These are phyloP conservation scores for Aphidius ervi DNA, from an alignment of 1,140 invertebrate species.

Conservation along the genomic window DNA sequence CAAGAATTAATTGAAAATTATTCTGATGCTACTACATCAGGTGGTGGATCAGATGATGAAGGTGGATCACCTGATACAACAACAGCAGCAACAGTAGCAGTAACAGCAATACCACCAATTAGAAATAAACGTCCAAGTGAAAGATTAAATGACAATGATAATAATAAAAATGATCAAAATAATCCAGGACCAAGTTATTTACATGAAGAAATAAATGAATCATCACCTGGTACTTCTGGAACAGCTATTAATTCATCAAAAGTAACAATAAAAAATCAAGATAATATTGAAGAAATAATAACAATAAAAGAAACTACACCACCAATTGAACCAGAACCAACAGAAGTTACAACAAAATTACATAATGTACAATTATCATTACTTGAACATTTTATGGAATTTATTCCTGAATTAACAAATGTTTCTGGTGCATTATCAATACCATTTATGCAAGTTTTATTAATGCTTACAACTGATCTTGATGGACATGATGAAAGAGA, in stretches of 20 bases:
- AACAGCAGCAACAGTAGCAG: slow-evolving; percentile 83
- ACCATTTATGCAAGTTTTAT: slow-evolving; percentile 85
- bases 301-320: slow-evolving; percentile 45
- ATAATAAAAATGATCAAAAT: slow-evolving; percentile 78
- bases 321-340: slow-evolving; percentile 35
- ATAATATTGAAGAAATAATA: slow-evolving; percentile 23
- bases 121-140: slow-evolving; percentile 53
- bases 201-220: slow-evolving; percentile 71
- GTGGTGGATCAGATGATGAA: slow-evolving; percentile 88
- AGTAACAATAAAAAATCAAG: background rate
- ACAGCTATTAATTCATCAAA: slow-evolving; percentile 27
- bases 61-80: slow-evolving; percentile 88
- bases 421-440: slow-evolving; percentile 78
- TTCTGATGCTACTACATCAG: slow-evolving; percentile 77
- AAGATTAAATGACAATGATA: slow-evolving; percentile 74
- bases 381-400: slow-evolving; percentile 59
- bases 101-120: slow-evolving; percentile 58
- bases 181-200: slow-evolving; percentile 80
- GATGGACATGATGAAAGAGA: slow-evolving; percentile 81
- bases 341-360: slow-evolving; percentile 46
- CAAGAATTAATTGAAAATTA: slow-evolving; percentile 55
- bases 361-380: slow-evolving; percentile 57
- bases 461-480: slow-evolving; percentile 87
- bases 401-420: slow-evolving; percentile 59
- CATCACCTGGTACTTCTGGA: slow-evolving; percentile 53